Evolutionary conservation across 30 jellyfish, hydroid and myxozoan species (phyloP).

Genomic region (Morbakka virulenta): DNA sequence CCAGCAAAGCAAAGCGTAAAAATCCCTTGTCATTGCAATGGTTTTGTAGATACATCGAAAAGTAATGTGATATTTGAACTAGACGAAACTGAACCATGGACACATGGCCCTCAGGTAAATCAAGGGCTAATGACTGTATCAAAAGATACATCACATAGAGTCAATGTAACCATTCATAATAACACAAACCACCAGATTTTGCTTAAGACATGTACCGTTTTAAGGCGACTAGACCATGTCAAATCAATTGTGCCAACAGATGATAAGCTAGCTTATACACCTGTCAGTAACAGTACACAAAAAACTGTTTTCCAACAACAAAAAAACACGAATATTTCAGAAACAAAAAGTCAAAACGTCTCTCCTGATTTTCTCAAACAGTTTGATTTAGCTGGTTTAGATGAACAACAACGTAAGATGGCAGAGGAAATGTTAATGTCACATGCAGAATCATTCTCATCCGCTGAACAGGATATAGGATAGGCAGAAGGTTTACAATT

Average conservation of each 20-base stretch:
- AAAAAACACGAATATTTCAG: neutral
- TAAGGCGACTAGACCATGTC: slow-evolving; percentile 9
- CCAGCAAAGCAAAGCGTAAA: slow-evolving; percentile 17
- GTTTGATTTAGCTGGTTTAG: slow-evolving; percentile 4
- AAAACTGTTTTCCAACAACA: neutral
- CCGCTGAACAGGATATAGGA: slow-evolving; percentile 28
- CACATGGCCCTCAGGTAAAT: slow-evolving; percentile 14
- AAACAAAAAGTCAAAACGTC: neutral
- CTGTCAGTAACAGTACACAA: too few species aligned
- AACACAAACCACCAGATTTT: too few species aligned
- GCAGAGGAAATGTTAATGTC: neutral
- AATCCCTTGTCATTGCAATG: slow-evolving; percentile 28
- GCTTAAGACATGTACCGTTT: too few species aligned
- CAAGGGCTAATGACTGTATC: slow-evolving; percentile 1
- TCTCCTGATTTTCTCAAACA: slow-evolving; percentile 7
- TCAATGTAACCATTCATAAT: too few species aligned
- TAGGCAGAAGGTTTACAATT: neutral
- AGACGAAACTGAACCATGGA: slow-evolving; percentile 11
- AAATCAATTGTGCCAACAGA: slow-evolving; percentile 26
- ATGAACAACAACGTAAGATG: too few species aligned
- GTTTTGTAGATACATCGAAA: neutral
- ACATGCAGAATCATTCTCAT: slow-evolving; percentile 12
- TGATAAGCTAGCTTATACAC: slow-evolving; percentile 10
- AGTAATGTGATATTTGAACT: slow-evolving; percentile 16
- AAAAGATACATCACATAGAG: too few species aligned